Evolutionary conservation across 2,888 invertebrate genomes (phyloP).

Genomic region (Tridacna gigas): DNA sequence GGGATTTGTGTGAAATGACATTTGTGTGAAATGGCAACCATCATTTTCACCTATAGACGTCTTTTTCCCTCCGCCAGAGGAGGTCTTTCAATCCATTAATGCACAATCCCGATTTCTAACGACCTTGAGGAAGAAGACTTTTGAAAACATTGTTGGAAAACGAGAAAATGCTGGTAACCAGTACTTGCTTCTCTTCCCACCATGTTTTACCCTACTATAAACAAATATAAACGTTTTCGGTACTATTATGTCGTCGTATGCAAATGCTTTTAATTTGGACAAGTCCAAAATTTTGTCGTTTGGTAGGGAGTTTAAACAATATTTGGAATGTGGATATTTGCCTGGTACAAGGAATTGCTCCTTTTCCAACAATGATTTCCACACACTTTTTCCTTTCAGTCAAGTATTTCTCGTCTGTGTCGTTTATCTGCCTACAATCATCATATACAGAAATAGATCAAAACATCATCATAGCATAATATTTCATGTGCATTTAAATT

Average conservation of each 20-base stretch:
- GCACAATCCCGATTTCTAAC: neutral
- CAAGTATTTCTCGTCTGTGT: too few relatives aligned
- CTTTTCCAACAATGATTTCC: neutral
- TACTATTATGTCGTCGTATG: neutral
- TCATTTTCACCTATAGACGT: too few relatives aligned
- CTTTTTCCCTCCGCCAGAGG: neutral
- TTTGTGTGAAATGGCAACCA: too few relatives aligned
- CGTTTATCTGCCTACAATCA: too few relatives aligned
- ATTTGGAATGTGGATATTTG: neutral
- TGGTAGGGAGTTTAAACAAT: neutral
- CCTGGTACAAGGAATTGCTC: neutral
- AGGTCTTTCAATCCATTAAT: neutral
- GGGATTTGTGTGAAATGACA: too few relatives aligned
- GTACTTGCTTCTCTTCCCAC: neutral
- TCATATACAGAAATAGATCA: too few relatives aligned
- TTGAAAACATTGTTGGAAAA: slow-evolving; percentile 6
- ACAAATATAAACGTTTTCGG: neutral
- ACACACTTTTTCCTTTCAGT: too few relatives aligned
- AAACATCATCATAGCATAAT: too few relatives aligned
- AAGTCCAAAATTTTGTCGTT: neutral
- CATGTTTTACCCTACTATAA: neutral
- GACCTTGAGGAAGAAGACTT: neutral
- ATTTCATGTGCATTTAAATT: too few relatives aligned
- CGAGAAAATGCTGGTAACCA: neutral
- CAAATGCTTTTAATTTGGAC: too few relatives aligned